These are phyloP conservation scores for Plusia festucae DNA, from an alignment of 2,888 invertebrate genomes.

Conservation along the genomic window DNA sequence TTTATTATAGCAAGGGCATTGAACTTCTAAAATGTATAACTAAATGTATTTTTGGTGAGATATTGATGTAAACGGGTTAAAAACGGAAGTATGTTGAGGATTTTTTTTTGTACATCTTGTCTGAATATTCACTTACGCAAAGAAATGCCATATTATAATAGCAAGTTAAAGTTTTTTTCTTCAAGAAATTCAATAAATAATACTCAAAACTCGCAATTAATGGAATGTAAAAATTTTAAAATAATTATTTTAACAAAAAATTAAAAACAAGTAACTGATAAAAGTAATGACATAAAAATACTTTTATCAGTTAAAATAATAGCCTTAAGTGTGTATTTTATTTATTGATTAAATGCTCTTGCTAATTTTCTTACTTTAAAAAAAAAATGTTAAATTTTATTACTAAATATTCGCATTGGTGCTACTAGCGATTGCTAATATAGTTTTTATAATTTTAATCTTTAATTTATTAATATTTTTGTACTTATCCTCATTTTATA, in stretches of 20 bases:
- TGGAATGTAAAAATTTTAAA: too few species aligned
- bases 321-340: background rate
- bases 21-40: constrained; percentile 28
- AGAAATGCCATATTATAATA: too few species aligned
- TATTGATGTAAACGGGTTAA: background rate
- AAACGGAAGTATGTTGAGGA: background rate
- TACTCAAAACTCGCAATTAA: too few species aligned
- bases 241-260: too few species aligned
- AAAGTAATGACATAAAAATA: too few species aligned
- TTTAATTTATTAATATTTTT: constrained; percentile 57
- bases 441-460: constrained; percentile 61
- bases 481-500: constrained; percentile 61
- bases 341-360: constrained; percentile 19
- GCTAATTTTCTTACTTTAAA: constrained; percentile 32
- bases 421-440: constrained; percentile 81
- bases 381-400: constrained; percentile 56
- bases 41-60: background rate
- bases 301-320: too few species aligned
- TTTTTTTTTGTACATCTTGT: too few species aligned
- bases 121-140: too few species aligned
- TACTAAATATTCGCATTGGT: constrained; percentile 78
- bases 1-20: constrained; percentile 54
- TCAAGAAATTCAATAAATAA: too few species aligned
- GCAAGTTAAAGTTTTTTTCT: too few species aligned
- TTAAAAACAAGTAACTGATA: too few species aligned